These are phyloP conservation scores for Trichonephila inaurata DNA, from an alignment of 1,140 invertebrate species.

Conservation along the genomic window DNA sequence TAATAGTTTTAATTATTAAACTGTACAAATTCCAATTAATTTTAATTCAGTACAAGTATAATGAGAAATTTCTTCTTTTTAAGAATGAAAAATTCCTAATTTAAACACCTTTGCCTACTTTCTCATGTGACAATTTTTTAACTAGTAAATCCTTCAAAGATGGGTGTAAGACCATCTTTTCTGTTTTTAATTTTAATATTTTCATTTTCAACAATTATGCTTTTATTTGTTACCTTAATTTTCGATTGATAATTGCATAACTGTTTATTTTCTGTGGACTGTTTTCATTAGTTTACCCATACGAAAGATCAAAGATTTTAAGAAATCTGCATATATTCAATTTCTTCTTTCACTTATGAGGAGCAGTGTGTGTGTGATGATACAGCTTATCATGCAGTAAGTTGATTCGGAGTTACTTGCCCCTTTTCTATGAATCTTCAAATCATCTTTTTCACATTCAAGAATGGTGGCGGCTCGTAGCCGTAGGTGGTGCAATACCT, in stretches of 20 bases:
- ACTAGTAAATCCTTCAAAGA: too few relatives aligned
- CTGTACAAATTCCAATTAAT: too few relatives aligned
- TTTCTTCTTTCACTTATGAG: constrained; percentile 55
- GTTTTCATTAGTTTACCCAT: constrained; percentile 65
- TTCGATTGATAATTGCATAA: constrained; percentile 16
- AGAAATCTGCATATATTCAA: constrained; percentile 56
- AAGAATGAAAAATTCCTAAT: too few relatives aligned
- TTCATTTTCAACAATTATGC: not conserved
- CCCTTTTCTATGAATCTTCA: not conserved
- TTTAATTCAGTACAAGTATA: too few relatives aligned
- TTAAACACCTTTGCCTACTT: too few relatives aligned
- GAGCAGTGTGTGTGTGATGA: constrained; percentile 50
- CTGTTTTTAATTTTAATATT: too few relatives aligned
- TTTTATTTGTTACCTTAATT: constrained; percentile 1
- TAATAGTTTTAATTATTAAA: too few relatives aligned
- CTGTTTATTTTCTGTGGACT: constrained; percentile 53
- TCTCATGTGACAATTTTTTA: too few relatives aligned
- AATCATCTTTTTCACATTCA: not conserved
- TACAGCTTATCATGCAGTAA: constrained; percentile 69
- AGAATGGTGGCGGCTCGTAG: not conserved
- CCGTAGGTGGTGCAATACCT: not conserved
- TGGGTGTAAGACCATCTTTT: too few relatives aligned
- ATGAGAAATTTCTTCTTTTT: too few relatives aligned
- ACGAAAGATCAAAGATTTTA: constrained; percentile 65
- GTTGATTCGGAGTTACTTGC: constrained; percentile 19